Conservation (phyloP, 2,113 vertebrate genomes). For the Cottus gobio region DNA sequence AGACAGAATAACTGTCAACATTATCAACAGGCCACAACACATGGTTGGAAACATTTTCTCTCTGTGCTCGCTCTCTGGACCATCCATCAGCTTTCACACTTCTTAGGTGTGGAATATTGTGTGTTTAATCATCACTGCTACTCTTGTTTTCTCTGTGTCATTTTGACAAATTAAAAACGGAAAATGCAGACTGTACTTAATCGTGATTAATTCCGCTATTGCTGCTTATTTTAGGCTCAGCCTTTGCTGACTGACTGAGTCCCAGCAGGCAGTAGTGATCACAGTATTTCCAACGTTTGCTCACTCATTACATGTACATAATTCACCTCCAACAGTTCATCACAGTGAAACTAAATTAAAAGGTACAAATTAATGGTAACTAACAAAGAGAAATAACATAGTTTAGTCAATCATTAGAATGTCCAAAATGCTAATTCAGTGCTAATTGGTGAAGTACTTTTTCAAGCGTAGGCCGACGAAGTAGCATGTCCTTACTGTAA, state of each 20-base stretch:
- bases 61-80: conserved; percentile 5
- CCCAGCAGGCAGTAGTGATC: conserved; percentile 38
- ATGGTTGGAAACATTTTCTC: neutral
- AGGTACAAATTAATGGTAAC: neutral
- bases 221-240: conserved; percentile 23
- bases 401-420: neutral
- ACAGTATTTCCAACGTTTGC: conserved; percentile 49
- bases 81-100: conserved; percentile 39
- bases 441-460: conserved; percentile 15
- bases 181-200: conserved; percentile 47
- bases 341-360: conserved; percentile 11
- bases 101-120: conserved; percentile 53
- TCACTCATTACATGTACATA: conserved; percentile 33
- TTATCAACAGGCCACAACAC: neutral
- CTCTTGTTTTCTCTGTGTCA: conserved; percentile 50
- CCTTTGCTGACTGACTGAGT: conserved; percentile 48
- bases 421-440: neutral
- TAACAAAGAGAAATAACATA: neutral
- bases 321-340: conserved; percentile 19
- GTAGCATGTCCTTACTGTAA: neutral
- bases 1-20: neutral
- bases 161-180: conserved; percentile 55
- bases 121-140: conserved; percentile 49
- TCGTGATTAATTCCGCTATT: conserved; percentile 55
- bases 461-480: conserved; percentile 4